Conservation (phyloP, 2,797 vertebrate genomes). For the Characodon lateralis region DNA sequence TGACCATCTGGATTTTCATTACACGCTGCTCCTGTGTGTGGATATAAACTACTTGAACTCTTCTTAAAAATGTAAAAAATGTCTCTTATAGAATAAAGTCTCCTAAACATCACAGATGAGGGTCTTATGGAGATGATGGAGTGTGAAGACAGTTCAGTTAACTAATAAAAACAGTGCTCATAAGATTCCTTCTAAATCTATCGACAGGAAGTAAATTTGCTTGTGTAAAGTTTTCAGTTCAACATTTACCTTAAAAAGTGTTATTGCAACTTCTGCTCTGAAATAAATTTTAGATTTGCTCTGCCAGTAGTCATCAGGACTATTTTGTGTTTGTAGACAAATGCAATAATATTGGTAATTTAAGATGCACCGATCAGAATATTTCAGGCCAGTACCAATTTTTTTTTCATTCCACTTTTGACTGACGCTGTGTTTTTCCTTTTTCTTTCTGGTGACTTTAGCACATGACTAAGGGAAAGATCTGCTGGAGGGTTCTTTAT, state of each 20-base stretch:
- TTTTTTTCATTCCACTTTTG: background rate
- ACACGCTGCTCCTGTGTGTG: constrained; percentile 23
- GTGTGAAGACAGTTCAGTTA: background rate
- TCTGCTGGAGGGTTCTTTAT: background rate
- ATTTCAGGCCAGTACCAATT: background rate
- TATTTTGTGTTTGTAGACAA: too few species aligned
- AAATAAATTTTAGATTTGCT: background rate
- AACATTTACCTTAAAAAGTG: background rate
- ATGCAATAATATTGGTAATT: too few species aligned
- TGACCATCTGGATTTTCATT: constrained; percentile 31
- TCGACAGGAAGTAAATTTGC: background rate
- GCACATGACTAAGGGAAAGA: background rate
- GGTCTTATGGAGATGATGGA: background rate
- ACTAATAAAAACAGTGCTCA: background rate
- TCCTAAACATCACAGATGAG: background rate
- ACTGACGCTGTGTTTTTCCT: background rate
- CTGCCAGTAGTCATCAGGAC: background rate
- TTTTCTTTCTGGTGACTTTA: background rate
- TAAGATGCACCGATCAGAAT: too few species aligned
- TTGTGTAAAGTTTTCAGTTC: background rate
- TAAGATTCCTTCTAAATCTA: background rate
- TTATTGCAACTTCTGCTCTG: background rate
- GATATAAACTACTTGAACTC: background rate
- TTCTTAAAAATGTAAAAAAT: background rate
- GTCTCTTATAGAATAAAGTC: background rate